phyloP scores from a whole-genome alignment of 1,140 invertebrate species.

The Planococcus citri region DNA sequence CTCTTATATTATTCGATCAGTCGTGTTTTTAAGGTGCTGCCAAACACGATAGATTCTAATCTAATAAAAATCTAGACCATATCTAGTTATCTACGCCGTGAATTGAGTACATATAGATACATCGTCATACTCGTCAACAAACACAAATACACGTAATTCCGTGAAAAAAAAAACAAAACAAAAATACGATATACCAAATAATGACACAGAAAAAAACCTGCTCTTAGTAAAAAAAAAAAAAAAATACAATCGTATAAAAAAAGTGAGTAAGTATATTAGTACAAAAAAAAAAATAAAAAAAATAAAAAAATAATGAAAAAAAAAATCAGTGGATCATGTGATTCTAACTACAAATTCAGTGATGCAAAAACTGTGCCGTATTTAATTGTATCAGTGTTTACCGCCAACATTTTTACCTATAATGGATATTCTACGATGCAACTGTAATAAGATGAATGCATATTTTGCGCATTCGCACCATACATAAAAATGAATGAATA shows the following conservation, averaged over 20 bases:
- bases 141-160: background rate
- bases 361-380: constrained; percentile 17
- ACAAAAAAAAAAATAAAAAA: constrained; percentile 11
- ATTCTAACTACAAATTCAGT: constrained; percentile 17
- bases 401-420: constrained; percentile 17
- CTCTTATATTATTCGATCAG: too few species aligned
- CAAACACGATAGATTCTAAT: too few species aligned
- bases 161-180: background rate
- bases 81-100: too few species aligned
- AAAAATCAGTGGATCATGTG: background rate
- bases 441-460: constrained; percentile 14
- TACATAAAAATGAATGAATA: constrained; percentile 17
- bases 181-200: too few species aligned
- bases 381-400: constrained; percentile 11
- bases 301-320: constrained; percentile 21
- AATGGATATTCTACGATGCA: constrained; percentile 15
- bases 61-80: too few species aligned
- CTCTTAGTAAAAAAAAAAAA: background rate
- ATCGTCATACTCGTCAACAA: too few species aligned
- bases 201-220: too few species aligned
- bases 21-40: too few species aligned
- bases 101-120: too few species aligned
- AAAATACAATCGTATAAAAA: background rate
- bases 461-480: constrained; percentile 17
- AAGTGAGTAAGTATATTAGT: background rate